Evolutionary conservation across 53 echinoderm and acorn worm species (phyloP), one percentile per base, ranked within the genome.

Genomic region (Arbacia lixula): DNA sequence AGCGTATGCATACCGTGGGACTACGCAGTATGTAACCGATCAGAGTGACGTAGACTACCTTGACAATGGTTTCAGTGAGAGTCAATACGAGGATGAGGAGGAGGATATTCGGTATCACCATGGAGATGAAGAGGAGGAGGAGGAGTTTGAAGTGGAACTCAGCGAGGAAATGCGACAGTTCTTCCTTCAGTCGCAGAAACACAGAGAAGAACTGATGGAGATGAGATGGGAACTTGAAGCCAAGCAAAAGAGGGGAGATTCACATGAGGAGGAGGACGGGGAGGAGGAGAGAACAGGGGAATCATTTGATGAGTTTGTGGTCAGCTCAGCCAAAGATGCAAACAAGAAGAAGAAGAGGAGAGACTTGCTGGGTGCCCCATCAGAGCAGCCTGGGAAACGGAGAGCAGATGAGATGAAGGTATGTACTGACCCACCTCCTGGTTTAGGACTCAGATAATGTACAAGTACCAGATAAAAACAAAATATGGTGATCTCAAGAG

Each of bases 111-210:
- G 14, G 26, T 64, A 27, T 34, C 68, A 58, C 50, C 36, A 83
- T 17, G 31, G 37, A 28, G 76, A 79, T 10, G 71, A 84, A 37
- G 89, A 66, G 2, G 68, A 65, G 21, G 60, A 58, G 54, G 86
- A 88, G 25, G 88, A 75, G 24, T 83, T 92, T 86, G 94, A 87
- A 32, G 74, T 98, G 56, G 98, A 98, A 53, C 84, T 98, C 21
- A 94, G 94, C 53, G 88, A 94, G 32, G 94, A 98, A 53, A 85
- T 94, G 88, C 63, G 88, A 53, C 66, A 85, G 42, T 98, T 98
- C 61, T 94, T 98, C 69, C 71, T 84, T 17, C 85, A 84, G 55
- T 94, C 98, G 12, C 90, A 92, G 52, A 88, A 90, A 27, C 87
- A 91, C 26, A 72, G 89, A 51, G 90, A 94, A 41, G 88, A 94